Conservation (phyloP, 2,888 invertebrate genomes). For the Perizoma affinitatum region DNA sequence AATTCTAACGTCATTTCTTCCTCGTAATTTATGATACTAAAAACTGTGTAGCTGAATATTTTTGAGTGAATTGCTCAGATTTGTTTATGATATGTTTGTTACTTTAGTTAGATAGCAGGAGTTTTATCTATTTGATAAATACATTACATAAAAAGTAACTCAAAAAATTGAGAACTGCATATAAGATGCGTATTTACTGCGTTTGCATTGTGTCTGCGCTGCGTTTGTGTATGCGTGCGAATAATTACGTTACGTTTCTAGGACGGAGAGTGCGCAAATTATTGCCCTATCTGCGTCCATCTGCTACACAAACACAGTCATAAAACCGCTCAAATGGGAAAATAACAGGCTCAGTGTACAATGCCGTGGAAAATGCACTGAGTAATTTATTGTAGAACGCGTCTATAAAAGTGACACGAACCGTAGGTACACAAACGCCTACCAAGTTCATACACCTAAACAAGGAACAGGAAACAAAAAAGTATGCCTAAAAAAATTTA, state of each 20-base stretch:
- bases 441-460: too few relatives aligned
- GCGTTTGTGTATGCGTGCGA: constrained; percentile 72
- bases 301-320: constrained; percentile 68
- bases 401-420: not conserved
- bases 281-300: constrained; percentile 71
- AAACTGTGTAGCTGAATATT: not conserved
- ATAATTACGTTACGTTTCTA: constrained; percentile 80
- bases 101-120: too few relatives aligned
- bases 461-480: too few relatives aligned
- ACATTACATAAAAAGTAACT: too few relatives aligned
- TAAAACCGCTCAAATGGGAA: constrained; percentile 82
- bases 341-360: constrained; percentile 80
- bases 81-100: too few relatives aligned
- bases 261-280: constrained; percentile 69
- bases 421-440: not conserved
- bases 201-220: constrained; percentile 39
- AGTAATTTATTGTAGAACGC: constrained; percentile 34
- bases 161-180: too few relatives aligned
- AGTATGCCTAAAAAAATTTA: too few relatives aligned
- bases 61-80: too few relatives aligned
- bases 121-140: too few relatives aligned
- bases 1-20: not conserved
- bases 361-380: constrained; percentile 75
- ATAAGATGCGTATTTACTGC: constrained; percentile 14
- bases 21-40: not conserved